phyloP scores from a whole-genome alignment of 2,113 vertebrate genomes.

The Promerops cafer region DNA sequence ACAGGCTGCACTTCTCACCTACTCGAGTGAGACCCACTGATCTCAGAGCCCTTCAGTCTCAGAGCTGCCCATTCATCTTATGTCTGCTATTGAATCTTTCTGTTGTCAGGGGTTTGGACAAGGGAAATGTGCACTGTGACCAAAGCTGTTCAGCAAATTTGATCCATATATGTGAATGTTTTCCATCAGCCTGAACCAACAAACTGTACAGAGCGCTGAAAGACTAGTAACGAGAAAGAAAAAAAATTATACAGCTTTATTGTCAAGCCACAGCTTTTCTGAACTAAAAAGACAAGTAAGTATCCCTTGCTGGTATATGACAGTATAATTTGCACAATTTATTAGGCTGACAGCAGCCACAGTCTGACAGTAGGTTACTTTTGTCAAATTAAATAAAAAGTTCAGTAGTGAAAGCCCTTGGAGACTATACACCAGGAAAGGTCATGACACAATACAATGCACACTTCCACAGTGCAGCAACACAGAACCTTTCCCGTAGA shows the following conservation, averaged over 20 bases:
- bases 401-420: not conserved
- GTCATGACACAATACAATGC: not conserved
- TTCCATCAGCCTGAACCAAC: not conserved
- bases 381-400: not conserved
- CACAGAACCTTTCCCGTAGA: not conserved
- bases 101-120: not conserved
- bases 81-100: not conserved
- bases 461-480: not conserved
- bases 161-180: not conserved
- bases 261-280: not conserved
- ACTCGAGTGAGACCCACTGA: not conserved
- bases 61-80: not conserved
- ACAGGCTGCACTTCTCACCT: not conserved
- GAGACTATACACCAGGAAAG: not conserved
- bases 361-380: not conserved
- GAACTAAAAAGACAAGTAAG: not conserved
- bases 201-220: not conserved
- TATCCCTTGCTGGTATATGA: not conserved
- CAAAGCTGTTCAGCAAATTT: not conserved
- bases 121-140: not conserved
- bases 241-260: not conserved
- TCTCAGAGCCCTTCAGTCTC: not conserved
- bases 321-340: not conserved
- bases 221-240: not conserved
- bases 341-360: not conserved